phyloP scores from a whole-genome alignment of 2,888 invertebrate genomes.

The Cerastis rubricosa region DNA sequence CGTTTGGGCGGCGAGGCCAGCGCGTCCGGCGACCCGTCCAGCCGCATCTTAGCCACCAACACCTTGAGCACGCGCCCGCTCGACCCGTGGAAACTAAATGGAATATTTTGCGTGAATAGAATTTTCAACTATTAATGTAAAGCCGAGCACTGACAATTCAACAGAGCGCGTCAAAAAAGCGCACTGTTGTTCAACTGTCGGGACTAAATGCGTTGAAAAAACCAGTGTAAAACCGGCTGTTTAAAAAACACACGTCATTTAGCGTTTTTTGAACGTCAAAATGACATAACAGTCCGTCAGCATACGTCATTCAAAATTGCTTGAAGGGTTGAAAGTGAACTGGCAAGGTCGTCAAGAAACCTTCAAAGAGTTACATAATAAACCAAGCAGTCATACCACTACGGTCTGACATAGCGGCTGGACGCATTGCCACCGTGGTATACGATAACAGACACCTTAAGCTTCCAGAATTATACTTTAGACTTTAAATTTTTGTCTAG shows the following conservation, averaged over 20 bases:
- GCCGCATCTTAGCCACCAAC: constrained; percentile 82
- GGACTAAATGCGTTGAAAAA: neutral
- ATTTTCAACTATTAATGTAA: neutral
- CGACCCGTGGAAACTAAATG: constrained; percentile 61
- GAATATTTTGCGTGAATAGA: neutral
- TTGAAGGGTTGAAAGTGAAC: no score
- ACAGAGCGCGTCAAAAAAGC: neutral
- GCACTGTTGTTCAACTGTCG: neutral
- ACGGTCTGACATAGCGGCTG: neutral
- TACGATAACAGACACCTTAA: neutral
- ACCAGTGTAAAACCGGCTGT: neutral
- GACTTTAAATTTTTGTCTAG: neutral
- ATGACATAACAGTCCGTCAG: no score
- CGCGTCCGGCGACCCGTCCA: constrained; percentile 66
- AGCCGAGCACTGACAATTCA: no score
- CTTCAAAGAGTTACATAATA: neutral
- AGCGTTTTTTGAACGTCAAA: neutral
- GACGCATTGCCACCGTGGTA: neutral
- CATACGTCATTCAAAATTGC: no score
- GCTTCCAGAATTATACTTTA: neutral
- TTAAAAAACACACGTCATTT: neutral
- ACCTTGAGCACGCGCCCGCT: constrained; percentile 83
- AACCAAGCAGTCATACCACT: neutral
- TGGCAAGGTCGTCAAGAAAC: neutral
- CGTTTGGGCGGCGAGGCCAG: constrained; percentile 70